These are phyloP conservation scores for Chionodraco myersi DNA, from an alignment of 2,113 vertebrate genomes.

Conservation along the genomic window DNA sequence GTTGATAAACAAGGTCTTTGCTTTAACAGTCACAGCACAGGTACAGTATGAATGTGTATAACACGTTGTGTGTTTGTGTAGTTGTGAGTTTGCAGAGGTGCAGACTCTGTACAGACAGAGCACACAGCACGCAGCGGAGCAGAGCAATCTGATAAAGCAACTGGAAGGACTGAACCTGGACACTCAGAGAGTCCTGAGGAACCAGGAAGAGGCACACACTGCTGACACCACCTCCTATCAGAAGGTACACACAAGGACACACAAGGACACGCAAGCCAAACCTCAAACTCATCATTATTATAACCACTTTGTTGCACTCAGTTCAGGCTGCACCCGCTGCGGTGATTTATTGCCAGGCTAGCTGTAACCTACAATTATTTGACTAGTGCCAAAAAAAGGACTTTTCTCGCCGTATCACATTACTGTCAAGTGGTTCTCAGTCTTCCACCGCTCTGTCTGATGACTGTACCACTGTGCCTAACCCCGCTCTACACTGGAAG, in stretches of 20 bases:
- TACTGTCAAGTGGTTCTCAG: conserved; percentile 39
- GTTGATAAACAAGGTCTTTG: neutral
- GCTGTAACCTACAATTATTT: conserved; percentile 52
- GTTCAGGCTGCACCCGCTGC: conserved; percentile 22
- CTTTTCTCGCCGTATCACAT: conserved; percentile 39
- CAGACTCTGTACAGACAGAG: conserved; percentile 89
- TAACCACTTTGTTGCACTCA: conserved; percentile 24
- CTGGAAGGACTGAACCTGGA: conserved; percentile 90
- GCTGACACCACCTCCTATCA: conserved; percentile 89
- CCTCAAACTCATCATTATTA: conserved; percentile 51
- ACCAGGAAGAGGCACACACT: conserved; percentile 89
- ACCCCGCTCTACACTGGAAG: neutral
- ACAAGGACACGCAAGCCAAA: conserved; percentile 11
- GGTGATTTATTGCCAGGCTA: conserved; percentile 50
- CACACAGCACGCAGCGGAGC: conserved; percentile 85
- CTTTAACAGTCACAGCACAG: neutral
- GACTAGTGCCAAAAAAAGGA: conserved; percentile 25
- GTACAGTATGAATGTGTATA: conserved; percentile 1
- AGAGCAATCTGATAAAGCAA: conserved; percentile 90
- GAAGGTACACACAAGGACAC: conserved; percentile 80
- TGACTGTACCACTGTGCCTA: conserved; percentile 10
- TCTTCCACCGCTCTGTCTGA: neutral
- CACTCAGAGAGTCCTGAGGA: conserved; percentile 88
- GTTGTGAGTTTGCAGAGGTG: conserved; percentile 87
- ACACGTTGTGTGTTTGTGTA: conserved; percentile 56